These are phyloP conservation scores for Thymallus thymallus DNA, from an alignment of 2,113 vertebrate species.

Conservation along the genomic window DNA sequence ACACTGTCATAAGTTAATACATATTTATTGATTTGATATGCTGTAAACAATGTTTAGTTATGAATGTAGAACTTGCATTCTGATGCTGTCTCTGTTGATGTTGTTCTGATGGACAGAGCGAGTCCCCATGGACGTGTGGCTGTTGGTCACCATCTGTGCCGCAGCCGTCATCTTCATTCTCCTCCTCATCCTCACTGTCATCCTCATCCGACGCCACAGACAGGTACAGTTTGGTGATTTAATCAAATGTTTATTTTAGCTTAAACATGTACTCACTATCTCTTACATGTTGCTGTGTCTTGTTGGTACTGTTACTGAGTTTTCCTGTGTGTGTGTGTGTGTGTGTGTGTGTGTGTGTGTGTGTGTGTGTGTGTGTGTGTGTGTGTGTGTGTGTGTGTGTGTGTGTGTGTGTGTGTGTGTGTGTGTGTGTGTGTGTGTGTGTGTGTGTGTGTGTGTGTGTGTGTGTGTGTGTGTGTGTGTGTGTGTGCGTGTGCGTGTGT, in stretches of 20 bases:
- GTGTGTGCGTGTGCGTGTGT: neutral
- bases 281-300: neutral
- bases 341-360: slow-evolving; percentile 1
- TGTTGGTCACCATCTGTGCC: slow-evolving; percentile 55
- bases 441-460: neutral
- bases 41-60: too few species aligned
- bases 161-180: slow-evolving; percentile 56
- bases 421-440: neutral
- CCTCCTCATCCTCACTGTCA: slow-evolving; percentile 47
- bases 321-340: neutral
- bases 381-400: neutral
- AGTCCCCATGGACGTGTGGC: slow-evolving; percentile 49
- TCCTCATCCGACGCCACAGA: slow-evolving; percentile 49
- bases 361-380: slow-evolving; percentile 1
- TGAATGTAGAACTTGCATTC: neutral
- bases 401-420: neutral
- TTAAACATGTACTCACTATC: neutral
- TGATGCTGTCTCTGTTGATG: slow-evolving; percentile 6
- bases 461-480: slow-evolving; percentile 2
- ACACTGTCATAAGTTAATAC: too few species aligned
- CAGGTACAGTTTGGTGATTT: slow-evolving; percentile 40
- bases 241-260: neutral
- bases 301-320: neutral
- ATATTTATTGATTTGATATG: too few species aligned
- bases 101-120: slow-evolving; percentile 42